Percentiles rank a stretch among this genome's conserved stretches.
phyloP scores from a whole-genome alignment of 35 echinoderm and acorn worm genomes.

The Diadema setosum region DNA sequence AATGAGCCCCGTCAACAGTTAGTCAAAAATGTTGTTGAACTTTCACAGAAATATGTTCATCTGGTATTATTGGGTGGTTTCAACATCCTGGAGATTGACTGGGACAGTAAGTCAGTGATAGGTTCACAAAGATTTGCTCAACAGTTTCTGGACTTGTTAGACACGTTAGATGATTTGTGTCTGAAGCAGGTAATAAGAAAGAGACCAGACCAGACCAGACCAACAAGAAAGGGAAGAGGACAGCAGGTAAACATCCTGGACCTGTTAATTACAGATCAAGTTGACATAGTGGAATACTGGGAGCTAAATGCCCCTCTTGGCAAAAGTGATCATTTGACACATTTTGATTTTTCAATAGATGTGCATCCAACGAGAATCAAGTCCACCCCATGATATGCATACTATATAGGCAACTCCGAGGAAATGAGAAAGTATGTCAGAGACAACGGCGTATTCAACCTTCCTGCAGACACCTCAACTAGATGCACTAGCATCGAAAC shows the following conservation, averaged over 20 bases:
- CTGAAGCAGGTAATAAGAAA: background rate
- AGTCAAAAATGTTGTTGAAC: background rate
- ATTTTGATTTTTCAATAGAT: background rate
- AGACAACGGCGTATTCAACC: background rate
- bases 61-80: background rate
- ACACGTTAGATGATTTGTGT: too few species aligned
- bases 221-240: background rate
- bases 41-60: background rate
- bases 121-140: background rate
- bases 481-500: background rate
- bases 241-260: background rate
- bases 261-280: background rate
- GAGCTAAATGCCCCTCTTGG: background rate
- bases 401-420: background rate
- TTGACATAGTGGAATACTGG: background rate
- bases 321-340: background rate
- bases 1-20: background rate
- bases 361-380: background rate
- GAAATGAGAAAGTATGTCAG: background rate
- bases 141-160: background rate
- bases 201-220: too few species aligned
- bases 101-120: background rate
- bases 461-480: background rate
- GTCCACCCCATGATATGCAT: background rate
- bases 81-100: background rate